Base-by-base conservation (phyloP, 2,888 invertebrate genomes). In the Aporophyla lueneburgensis region DNA sequence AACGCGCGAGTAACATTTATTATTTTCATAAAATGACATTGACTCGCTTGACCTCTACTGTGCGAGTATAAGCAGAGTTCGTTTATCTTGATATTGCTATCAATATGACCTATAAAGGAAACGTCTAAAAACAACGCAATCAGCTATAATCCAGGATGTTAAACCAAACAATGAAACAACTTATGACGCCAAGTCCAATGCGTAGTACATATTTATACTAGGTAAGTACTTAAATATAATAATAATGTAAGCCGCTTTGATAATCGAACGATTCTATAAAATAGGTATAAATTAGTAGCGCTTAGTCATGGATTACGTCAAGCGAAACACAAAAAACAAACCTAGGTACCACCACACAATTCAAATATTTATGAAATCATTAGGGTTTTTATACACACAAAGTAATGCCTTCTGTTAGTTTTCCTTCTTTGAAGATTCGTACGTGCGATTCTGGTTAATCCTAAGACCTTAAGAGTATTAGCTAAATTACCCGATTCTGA, bases 11-110 rank as follows among this genome's bases (percentile, higher is more conserved):
- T 16, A 51, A 24, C 10, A 49, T 33, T 33, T 33, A 33, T 33
- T 19, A 53, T 76, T 66, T 56, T 24, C 51, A n/a, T 33, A 68
- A 24, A 33, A 24, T 51, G 51, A 71, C 75, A 78, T 71, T 84
- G 69, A 80, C 72, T 21, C 43, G 58, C 62, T 68, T 67, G 76
- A 74, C 76, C 66, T 65, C 63, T 33, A 12, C 24, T 40, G 27
- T 9, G 43, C n/a, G 27, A 51, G 24, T 46, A 12, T 53, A 59
- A 16, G 58, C 46, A 68, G 68, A 49, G 61, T 63, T 74, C 58
- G 70, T 78, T 78, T 73, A 73, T 80, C 65, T 53, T 72, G 67
- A 58, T 49, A 56, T 19, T 61, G 63, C 65, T 84, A 83, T 83
- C 83, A 63, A 46, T 65, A 33, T 66, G 70, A 78, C 78, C 74